phyloP scores from a whole-genome alignment of 2,113 vertebrate genomes.

The Pyxicephalus adspersus region DNA sequence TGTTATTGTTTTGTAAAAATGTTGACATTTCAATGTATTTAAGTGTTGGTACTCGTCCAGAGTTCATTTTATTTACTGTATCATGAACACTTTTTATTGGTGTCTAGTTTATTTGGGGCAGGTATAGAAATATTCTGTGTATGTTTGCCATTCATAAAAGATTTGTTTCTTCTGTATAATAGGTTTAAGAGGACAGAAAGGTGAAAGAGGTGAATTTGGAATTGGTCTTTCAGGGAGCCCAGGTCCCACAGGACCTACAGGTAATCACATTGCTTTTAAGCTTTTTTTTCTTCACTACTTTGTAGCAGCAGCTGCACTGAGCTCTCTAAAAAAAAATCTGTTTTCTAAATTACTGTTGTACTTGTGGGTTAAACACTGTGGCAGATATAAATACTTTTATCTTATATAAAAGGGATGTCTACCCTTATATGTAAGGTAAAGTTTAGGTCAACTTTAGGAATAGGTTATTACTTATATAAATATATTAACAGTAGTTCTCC shows the following conservation, averaged over 20 bases:
- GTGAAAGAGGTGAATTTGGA: conserved; percentile 94
- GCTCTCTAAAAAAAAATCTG: not conserved
- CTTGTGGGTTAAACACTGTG: not conserved
- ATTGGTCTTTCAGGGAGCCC: conserved; percentile 86
- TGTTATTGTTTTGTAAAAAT: conserved; percentile 4
- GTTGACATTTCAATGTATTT: not conserved
- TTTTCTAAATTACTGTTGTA: not conserved
- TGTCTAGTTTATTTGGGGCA: not conserved
- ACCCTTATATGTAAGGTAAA: too few relatives aligned
- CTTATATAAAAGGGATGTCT: too few relatives aligned
- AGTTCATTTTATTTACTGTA: not conserved
- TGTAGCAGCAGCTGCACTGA: not conserved
- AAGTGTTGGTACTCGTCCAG: not conserved
- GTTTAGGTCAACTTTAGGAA: too few relatives aligned
- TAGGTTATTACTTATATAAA: too few relatives aligned
- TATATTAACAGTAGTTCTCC: too few relatives aligned
- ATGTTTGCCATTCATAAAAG: conserved; percentile 3
- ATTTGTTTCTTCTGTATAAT: conserved; percentile 66
- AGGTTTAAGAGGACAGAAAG: conserved; percentile 97
- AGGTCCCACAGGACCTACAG: conserved; percentile 84
- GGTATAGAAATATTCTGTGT: conserved; percentile 15
- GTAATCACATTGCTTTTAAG: conserved; percentile 73
- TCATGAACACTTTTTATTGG: not conserved
- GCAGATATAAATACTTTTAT: not conserved
- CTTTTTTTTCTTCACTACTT: conserved; percentile 32